phyloP scores from a whole-genome alignment of 1,140 invertebrate species.

The Drosophila ficusphila region DNA sequence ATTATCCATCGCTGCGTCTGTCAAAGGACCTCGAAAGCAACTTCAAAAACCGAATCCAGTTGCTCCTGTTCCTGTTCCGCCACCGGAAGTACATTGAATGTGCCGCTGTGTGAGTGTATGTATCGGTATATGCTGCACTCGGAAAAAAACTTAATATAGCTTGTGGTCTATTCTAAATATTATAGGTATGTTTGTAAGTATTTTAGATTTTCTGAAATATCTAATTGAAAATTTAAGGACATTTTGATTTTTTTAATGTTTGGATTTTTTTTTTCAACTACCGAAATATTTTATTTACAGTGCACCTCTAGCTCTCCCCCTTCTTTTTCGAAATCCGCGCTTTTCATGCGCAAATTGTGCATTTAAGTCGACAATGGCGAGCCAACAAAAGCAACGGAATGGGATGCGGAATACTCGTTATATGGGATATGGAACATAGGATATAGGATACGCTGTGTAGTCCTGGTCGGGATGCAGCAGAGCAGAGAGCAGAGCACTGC shows the following conservation, averaged over 20 bases:
- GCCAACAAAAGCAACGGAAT: slow-evolving; percentile 48
- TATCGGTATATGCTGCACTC: slow-evolving; percentile 32
- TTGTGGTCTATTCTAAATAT: no score
- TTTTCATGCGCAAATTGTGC: slow-evolving; percentile 80
- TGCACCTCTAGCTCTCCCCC: not conserved
- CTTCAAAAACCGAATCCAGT: slow-evolving; percentile 39
- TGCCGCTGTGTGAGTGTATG: slow-evolving; percentile 18
- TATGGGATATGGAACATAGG: slow-evolving; percentile 21
- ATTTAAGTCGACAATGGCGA: slow-evolving; percentile 78
- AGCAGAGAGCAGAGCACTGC: slow-evolving; percentile 7
- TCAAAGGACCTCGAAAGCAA: slow-evolving; percentile 72
- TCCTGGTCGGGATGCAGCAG: slow-evolving; percentile 26
- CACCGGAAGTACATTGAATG: slow-evolving; percentile 79
- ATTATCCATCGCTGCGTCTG: slow-evolving; percentile 75
- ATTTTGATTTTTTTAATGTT: not conserved
- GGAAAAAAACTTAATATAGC: not conserved
- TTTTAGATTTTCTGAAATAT: no score
- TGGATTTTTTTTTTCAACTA: not conserved
- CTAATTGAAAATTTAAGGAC: no score
- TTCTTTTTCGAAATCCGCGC: slow-evolving; percentile 30
- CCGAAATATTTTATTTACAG: not conserved
- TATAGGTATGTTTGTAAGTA: no score
- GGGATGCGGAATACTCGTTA: slow-evolving; percentile 35
- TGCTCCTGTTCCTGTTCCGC: slow-evolving; percentile 56
- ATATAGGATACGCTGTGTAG: slow-evolving; percentile 24